These are phyloP conservation scores for Heliconius melpomene DNA, from an alignment of 1,140 invertebrate species.

Conservation along the genomic window DNA sequence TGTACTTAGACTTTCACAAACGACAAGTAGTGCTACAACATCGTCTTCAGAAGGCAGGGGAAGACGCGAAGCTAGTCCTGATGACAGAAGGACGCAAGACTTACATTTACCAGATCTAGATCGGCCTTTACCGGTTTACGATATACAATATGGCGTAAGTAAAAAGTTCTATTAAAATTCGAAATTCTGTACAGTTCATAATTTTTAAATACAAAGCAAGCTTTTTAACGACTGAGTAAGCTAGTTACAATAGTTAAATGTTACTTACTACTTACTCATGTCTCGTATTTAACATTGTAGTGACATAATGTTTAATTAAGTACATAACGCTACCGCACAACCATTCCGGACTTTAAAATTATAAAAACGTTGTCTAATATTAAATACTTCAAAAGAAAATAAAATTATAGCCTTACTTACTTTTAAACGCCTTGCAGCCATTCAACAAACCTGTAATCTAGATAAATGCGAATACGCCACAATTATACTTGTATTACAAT, in stretches of 20 bases:
- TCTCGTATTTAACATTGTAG: background rate
- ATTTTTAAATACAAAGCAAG: background rate
- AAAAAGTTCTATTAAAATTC: background rate
- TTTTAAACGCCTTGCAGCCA: background rate
- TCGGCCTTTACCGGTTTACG: conserved; percentile 77
- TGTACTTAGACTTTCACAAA: conserved; percentile 78
- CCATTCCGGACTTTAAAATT: no score
- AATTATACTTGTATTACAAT: conserved; percentile 8
- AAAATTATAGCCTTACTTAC: background rate
- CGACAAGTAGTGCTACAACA: conserved; percentile 81
- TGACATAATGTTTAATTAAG: background rate
- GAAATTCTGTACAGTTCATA: background rate
- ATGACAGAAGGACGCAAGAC: conserved; percentile 58
- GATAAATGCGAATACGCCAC: conserved; percentile 5
- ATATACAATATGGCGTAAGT: conserved; percentile 82
- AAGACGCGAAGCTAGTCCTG: conserved; percentile 66
- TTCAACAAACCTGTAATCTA: conserved; percentile 11
- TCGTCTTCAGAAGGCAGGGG: conserved; percentile 75
- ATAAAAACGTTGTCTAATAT: background rate
- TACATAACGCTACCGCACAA: no score
- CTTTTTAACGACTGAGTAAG: background rate
- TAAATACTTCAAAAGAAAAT: background rate
- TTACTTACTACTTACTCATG: background rate
- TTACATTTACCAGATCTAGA: conserved; percentile 72
- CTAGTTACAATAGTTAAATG: background rate